Base-by-base conservation (phyloP, 2,113 vertebrate species). In the Urocitellus parryii region DNA sequence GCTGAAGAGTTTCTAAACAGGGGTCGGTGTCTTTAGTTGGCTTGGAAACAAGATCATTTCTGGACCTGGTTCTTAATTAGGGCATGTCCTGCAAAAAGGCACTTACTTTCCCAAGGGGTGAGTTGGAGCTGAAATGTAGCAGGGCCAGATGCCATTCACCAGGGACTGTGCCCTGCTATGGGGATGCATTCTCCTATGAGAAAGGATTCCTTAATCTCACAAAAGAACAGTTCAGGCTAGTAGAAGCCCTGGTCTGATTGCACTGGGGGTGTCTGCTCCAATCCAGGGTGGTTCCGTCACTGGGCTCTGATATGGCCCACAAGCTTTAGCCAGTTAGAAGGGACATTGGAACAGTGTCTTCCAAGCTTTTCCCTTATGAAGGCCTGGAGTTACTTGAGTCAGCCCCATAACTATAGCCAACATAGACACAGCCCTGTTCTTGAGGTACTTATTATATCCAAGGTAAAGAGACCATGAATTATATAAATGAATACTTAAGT, bases 1-100 rank as follows among this genome's bases (percentile, higher is more conserved):
- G 74, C 39, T 79, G 27, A 27, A 45, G 58, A 68, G 58, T 80
- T 70, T 85, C 45, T 72, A 39, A 95, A 88, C 56, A 70, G 27
- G 34, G n/a, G n/a, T 70, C 45, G 8, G 8, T 68, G 39, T 63
- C 61, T 90, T 87, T 25, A 73, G 65, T 25, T 87, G 24, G 16
- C 63, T 91, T 95, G 87, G 65, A 77, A 51, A 93, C 42, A 76
- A 78, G 42, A 61, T 91, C 14, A 24, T 45, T 86, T 95, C 45
- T 81, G 20, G 25, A 78, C 25, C 51, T 83, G n/a, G 37, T 34
- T 94, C 61, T 95, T 77, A 32, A 51, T 53, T 56, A 72, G 34
- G 14, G 8, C 7, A n/a, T 39, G 37, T 58, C 39, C 34, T 91
- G 37, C 11, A 37, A 37, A 86, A 80, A 92, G 53, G 8, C 1